Percentiles rank a stretch among this genome's conserved stretches.
Evolutionary conservation across 2,888 invertebrate genomes (phyloP).

Genomic region (Erebia ligea): DNA sequence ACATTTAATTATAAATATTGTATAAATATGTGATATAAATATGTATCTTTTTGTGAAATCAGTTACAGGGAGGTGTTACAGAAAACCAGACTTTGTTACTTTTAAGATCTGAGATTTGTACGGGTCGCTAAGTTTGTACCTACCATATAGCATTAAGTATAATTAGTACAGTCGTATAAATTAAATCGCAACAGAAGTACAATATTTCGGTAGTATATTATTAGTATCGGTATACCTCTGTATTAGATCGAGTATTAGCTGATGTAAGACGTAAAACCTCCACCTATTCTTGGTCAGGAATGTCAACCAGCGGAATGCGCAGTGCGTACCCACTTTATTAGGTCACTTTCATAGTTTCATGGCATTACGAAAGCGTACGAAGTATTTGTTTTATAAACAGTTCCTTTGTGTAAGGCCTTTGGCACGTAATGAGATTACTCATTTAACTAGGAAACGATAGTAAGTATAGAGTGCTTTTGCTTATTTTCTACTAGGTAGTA

Average conservation of each 20-base stretch:
- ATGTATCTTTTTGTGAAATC: too few relatives aligned
- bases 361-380: constrained; percentile 56
- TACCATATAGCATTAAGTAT: too few relatives aligned
- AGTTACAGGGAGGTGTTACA: too few relatives aligned
- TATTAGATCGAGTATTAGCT: constrained; percentile 1
- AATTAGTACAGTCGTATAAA: neutral
- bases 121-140: too few relatives aligned
- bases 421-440: constrained; percentile 47
- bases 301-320: constrained; percentile 25
- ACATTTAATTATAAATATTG: too few relatives aligned
- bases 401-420: constrained; percentile 68
- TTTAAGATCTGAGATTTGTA: too few relatives aligned
- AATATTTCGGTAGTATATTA: too few relatives aligned
- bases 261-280: constrained; percentile 20
- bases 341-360: constrained; percentile 22
- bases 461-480: constrained; percentile 20
- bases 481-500: neutral
- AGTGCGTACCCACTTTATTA: constrained; percentile 30
- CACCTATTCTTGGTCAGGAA: constrained; percentile 22
- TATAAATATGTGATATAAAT: too few relatives aligned
- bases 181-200: too few relatives aligned
- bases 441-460: constrained; percentile 34
- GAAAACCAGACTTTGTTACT: too few relatives aligned
- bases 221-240: neutral
- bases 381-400: constrained; percentile 76